phyloP scores from a whole-genome alignment of 2,888 invertebrate species.

The Enchytraeus crypticus region DNA sequence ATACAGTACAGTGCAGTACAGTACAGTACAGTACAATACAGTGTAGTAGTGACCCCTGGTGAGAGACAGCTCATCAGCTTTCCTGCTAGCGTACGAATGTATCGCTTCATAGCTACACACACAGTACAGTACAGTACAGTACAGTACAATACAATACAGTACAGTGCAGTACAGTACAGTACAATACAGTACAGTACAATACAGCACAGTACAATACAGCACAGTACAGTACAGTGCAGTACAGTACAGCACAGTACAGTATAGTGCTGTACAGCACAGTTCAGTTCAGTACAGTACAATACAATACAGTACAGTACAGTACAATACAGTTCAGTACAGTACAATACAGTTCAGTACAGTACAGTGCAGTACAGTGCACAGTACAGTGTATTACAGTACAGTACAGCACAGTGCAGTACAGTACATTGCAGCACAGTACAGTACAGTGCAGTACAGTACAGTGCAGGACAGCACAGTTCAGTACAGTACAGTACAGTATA shows the following conservation, averaged over 20 bases:
- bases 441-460: too few relatives aligned
- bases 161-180: conserved; percentile 80
- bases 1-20: conserved; percentile 1
- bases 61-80: conserved; percentile 89
- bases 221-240: too few relatives aligned
- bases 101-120: conserved; percentile 82
- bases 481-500: too few relatives aligned
- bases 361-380: conserved; percentile 89
- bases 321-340: too few relatives aligned
- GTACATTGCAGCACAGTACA: conserved; percentile 81
- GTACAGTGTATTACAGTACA: conserved; percentile 76
- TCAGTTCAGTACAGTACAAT: conserved; percentile 78
- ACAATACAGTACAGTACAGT: too few relatives aligned
- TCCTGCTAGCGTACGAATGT: conserved; percentile 92
- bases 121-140: too few relatives aligned
- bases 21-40: too few relatives aligned
- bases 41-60: conserved; percentile 80
- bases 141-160: too few relatives aligned
- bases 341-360: too few relatives aligned
- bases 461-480: too few relatives aligned
- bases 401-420: conserved; percentile 90
- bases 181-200: too few relatives aligned
- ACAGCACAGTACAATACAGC: too few relatives aligned
- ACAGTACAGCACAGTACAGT: conserved; percentile 90
- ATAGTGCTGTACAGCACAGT: conserved; percentile 93